A percentile compares a stretch with the other conserved stretches of the same genome.
phyloP scores from a whole-genome alignment of 1,140 invertebrate genomes.

The Conus betulinus region DNA sequence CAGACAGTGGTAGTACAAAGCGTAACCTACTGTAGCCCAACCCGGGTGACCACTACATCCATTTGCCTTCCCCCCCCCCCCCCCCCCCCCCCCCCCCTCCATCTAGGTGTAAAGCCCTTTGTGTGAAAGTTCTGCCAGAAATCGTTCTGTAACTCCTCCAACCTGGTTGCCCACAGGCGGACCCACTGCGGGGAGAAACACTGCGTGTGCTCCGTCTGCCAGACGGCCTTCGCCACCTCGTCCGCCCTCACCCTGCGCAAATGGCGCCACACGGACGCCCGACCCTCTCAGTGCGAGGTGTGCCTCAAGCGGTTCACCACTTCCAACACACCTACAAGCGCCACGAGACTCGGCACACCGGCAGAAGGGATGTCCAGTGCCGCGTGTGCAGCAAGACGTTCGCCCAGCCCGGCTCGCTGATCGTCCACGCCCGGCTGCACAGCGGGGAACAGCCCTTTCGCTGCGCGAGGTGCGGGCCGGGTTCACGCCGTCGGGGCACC shows the following conservation, averaged over 20 bases:
- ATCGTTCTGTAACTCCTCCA: constrained; percentile 38
- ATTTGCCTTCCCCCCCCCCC: no score
- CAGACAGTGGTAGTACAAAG: no score
- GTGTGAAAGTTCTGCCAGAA: constrained; percentile 35
- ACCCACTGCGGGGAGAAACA: constrained; percentile 57
- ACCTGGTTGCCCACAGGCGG: constrained; percentile 48
- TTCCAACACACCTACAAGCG: constrained; percentile 26
- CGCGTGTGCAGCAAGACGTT: constrained; percentile 35
- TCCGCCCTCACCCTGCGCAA: constrained; percentile 85
- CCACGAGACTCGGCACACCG: constrained; percentile 33
- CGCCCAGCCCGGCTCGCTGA: constrained; percentile 94
- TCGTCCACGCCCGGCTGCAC: constrained; percentile 96
- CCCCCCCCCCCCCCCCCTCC: no score
- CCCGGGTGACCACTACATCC: no score
- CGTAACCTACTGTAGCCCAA: no score
- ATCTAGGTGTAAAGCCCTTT: constrained; percentile 32
- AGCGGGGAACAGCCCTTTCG: constrained; percentile 83
- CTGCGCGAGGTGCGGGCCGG: constrained; percentile 48
- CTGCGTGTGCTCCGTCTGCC: constrained; percentile 84
- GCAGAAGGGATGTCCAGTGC: constrained; percentile 23
- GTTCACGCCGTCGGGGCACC: constrained; percentile 33
- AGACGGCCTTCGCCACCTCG: constrained; percentile 90
- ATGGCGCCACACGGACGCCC: constrained; percentile 34
- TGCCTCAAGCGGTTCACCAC: constrained; percentile 89
- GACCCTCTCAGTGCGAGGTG: constrained; percentile 80